Percentiles rank a stretch among this genome's conserved stretches.
phyloP scores from a whole-genome alignment of 1,140 invertebrate species.

The Drosophila kurseongensis region DNA sequence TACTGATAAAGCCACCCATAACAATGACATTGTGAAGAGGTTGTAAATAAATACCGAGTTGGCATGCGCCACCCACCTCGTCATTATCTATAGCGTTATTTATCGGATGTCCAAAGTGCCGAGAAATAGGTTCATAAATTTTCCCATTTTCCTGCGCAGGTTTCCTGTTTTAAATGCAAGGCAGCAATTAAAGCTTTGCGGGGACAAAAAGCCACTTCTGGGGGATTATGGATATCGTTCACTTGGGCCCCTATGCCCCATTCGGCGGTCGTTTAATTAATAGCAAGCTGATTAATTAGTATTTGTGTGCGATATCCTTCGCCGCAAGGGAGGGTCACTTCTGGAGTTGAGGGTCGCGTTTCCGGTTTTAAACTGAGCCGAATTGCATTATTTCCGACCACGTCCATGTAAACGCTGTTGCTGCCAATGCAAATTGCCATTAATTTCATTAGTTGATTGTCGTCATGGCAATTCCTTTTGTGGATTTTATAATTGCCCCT shows the following conservation, averaged over 20 bases:
- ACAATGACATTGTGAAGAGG: constrained; percentile 23
- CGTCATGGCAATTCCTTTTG: constrained; percentile 62
- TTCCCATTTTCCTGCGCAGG: constrained; percentile 1
- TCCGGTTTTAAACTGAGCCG: constrained; percentile 29
- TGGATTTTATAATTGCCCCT: constrained; percentile 48
- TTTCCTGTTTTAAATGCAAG: constrained; percentile 12
- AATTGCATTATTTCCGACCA: constrained; percentile 44
- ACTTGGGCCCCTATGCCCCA: constrained; percentile 7
- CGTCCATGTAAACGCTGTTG: constrained; percentile 10
- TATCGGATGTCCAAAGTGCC: constrained; percentile 18
- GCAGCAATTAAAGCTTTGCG: constrained; percentile 37
- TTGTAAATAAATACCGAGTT: constrained; percentile 32
- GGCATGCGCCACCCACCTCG: constrained; percentile 34
- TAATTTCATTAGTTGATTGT: constrained; percentile 66
- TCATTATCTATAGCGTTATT: constrained; percentile 30
- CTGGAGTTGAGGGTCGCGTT: constrained; percentile 11
- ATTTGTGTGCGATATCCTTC: constrained; percentile 33
- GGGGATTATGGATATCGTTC: constrained; percentile 48
- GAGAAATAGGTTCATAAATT: constrained; percentile 42
- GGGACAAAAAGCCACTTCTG: constrained; percentile 32
- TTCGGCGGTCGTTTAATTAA: constrained; percentile 56
- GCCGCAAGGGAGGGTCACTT: constrained; percentile 17
- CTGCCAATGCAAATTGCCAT: constrained; percentile 50
- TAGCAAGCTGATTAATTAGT: constrained; percentile 63
- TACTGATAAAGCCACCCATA: constrained; percentile 10